Conservation (phyloP, 1,140 invertebrate genomes). For the Sarcophaga peregrina region DNA sequence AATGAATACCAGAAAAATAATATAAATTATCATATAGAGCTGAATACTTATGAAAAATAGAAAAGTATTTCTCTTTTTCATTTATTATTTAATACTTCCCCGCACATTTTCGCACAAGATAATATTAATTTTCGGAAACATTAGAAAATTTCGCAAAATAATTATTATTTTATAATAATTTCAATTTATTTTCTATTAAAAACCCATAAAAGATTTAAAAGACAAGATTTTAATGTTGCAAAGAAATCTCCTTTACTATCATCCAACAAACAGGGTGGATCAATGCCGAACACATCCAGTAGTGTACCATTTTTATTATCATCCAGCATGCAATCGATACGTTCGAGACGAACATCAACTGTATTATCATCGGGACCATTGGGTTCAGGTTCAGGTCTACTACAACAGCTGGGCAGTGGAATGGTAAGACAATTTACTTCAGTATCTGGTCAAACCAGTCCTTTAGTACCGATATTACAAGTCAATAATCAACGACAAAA, state of each 20-base stretch:
- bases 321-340: constrained; percentile 84
- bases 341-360: constrained; percentile 80
- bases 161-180: constrained; percentile 12
- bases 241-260: constrained; percentile 67
- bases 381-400: constrained; percentile 75
- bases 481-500: constrained; percentile 73
- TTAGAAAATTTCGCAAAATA: neutral
- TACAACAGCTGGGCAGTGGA: constrained; percentile 86
- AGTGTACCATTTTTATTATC: constrained; percentile 86
- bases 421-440: constrained; percentile 83
- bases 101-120: constrained; percentile 45
- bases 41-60: neutral
- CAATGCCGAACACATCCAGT: constrained; percentile 88
- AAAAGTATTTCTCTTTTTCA: neutral
- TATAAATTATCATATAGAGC: no score
- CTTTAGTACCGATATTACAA: constrained; percentile 62
- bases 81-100: neutral
- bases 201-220: constrained; percentile 4
- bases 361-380: constrained; percentile 68
- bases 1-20: no score
- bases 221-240: constrained; percentile 60
- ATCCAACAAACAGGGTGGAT: constrained; percentile 76
- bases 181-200: constrained; percentile 18
- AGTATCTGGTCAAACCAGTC: constrained; percentile 69
- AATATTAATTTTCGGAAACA: constrained; percentile 21